phyloP scores from a whole-genome alignment of 2,888 invertebrate species.

The Biston betularia region DNA sequence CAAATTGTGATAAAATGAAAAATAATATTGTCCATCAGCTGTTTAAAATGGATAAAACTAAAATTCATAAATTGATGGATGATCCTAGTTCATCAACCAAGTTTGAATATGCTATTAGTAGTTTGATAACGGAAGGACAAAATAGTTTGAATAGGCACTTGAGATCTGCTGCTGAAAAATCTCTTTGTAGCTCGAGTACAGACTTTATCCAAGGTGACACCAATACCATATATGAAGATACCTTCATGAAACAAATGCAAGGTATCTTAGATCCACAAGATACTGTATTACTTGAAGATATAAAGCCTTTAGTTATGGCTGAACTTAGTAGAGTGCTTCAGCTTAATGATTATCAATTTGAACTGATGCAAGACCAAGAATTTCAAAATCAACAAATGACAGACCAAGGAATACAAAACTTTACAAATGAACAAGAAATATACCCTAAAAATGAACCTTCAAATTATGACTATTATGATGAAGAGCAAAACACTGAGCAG shows the following conservation, averaged over 20 bases:
- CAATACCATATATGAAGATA: slow-evolving; percentile 89
- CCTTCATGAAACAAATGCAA: slow-evolving; percentile 90
- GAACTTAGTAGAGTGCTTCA: slow-evolving; percentile 86
- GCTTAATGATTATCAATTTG: slow-evolving; percentile 59
- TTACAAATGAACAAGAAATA: slow-evolving; percentile 22
- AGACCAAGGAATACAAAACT: slow-evolving; percentile 2
- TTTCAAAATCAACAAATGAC: slow-evolving; percentile 21
- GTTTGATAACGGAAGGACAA: slow-evolving; percentile 81
- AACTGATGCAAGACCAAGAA: slow-evolving; percentile 31
- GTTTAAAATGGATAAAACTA: slow-evolving; percentile 82
- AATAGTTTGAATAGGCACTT: slow-evolving; percentile 78
- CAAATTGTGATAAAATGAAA: slow-evolving; percentile 78
- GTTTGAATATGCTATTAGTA: slow-evolving; percentile 82
- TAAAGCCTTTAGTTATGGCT: slow-evolving; percentile 87
- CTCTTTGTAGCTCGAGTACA: slow-evolving; percentile 70
- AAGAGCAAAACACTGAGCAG: slow-evolving; percentile 46
- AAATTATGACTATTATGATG: slow-evolving; percentile 48
- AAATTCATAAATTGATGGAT: slow-evolving; percentile 80
- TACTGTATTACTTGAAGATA: slow-evolving; percentile 83
- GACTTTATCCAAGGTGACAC: slow-evolving; percentile 87
- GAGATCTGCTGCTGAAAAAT: slow-evolving; percentile 80
- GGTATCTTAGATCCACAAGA: slow-evolving; percentile 86
- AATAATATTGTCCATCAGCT: slow-evolving; percentile 80
- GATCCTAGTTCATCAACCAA: slow-evolving; percentile 82
- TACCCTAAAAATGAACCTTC: slow-evolving; percentile 48